These are phyloP conservation scores for Orius insidiosus DNA, from an alignment of 1,140 invertebrate species.

Conservation along the genomic window DNA sequence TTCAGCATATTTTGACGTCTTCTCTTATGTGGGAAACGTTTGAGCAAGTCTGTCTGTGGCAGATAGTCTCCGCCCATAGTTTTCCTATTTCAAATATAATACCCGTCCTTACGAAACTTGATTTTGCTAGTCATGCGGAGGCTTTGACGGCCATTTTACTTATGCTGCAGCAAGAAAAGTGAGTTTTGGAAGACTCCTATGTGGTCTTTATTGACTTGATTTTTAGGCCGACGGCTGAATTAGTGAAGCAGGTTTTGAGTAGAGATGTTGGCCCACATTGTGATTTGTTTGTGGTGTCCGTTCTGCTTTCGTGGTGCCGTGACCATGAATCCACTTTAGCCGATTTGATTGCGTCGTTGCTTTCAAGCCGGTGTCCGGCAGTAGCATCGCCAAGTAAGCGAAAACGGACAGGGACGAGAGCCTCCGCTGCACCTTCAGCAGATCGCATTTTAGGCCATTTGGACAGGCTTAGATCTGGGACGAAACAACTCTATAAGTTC, in stretches of 20 bases:
- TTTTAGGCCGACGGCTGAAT: conserved; percentile 61
- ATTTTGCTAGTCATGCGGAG: conserved; percentile 76
- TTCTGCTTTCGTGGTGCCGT: conserved; percentile 82
- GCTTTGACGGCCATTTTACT: conserved; percentile 79
- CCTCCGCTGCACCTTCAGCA: conserved; percentile 37
- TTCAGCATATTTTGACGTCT: conserved; percentile 52
- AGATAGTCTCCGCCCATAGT: conserved; percentile 80
- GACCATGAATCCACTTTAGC: conserved; percentile 77
- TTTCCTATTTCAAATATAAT: conserved; percentile 77
- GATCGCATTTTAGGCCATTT: conserved; percentile 80
- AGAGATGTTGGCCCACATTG: conserved; percentile 46
- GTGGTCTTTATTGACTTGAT: conserved; percentile 13
- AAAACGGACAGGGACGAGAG: conserved; percentile 41
- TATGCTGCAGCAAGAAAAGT: conserved; percentile 80
- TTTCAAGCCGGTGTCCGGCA: conserved; percentile 56
- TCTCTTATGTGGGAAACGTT: conserved; percentile 91
- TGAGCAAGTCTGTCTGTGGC: conserved; percentile 93
- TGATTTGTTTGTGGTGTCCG: conserved; percentile 74
- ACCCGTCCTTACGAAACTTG: conserved; percentile 74
- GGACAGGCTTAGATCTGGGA: conserved; percentile 68
- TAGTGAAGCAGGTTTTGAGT: conserved; percentile 66
- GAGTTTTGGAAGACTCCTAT: conserved; percentile 21
- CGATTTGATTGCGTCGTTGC: conserved; percentile 58
- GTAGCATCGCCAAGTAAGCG: conserved; percentile 75
- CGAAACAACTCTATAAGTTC: conserved; percentile 48